Evolutionary conservation across 2,888 invertebrate species (phyloP).

Genomic region (Cyclophora albipunctata): DNA sequence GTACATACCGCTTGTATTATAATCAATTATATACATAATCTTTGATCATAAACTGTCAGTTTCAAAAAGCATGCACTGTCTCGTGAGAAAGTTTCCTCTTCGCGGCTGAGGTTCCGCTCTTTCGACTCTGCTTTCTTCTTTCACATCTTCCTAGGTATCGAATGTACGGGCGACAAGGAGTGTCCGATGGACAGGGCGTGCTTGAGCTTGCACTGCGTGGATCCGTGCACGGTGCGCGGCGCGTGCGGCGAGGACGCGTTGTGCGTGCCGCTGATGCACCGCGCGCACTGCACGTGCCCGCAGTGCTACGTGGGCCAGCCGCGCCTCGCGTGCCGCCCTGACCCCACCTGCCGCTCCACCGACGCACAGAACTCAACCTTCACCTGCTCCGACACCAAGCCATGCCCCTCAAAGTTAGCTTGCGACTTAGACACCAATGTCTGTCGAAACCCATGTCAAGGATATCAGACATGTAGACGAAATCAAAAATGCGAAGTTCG

Average conservation of each 20-base stretch:
- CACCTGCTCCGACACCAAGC: slow-evolving; percentile 79
- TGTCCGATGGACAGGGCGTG: slow-evolving; percentile 94
- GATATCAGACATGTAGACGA: slow-evolving; percentile 81
- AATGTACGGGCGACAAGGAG: slow-evolving; percentile 93
- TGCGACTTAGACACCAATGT: slow-evolving; percentile 82
- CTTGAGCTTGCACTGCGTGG: slow-evolving; percentile 91
- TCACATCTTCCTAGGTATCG: slow-evolving; percentile 82
- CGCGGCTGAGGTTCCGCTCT: slow-evolving; percentile 90
- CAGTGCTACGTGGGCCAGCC: slow-evolving; percentile 91
- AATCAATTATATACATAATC: slow-evolving; percentile 63
- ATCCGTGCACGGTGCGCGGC: slow-evolving; percentile 91
- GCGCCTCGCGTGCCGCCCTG: slow-evolving; percentile 84
- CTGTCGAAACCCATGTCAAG: slow-evolving; percentile 87
- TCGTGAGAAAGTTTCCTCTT: slow-evolving; percentile 89
- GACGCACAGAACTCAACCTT: slow-evolving; percentile 75
- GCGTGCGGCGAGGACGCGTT: slow-evolving; percentile 93
- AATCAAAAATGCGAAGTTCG: slow-evolving; percentile 93
- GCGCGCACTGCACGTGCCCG: slow-evolving; percentile 90
- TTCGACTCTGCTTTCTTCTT: slow-evolving; percentile 78
- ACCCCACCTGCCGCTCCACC: slow-evolving; percentile 83
- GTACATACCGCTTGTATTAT: slow-evolving; percentile 79
- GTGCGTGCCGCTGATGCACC: slow-evolving; percentile 89
- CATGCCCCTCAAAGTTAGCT: slow-evolving; percentile 84
- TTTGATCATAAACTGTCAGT: slow-evolving; percentile 73
- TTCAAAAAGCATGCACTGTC: slow-evolving; percentile 80